Evolutionary conservation across 23 tunicate genomes (phyloP).

Genomic region (Botrylloides violaceus): DNA sequence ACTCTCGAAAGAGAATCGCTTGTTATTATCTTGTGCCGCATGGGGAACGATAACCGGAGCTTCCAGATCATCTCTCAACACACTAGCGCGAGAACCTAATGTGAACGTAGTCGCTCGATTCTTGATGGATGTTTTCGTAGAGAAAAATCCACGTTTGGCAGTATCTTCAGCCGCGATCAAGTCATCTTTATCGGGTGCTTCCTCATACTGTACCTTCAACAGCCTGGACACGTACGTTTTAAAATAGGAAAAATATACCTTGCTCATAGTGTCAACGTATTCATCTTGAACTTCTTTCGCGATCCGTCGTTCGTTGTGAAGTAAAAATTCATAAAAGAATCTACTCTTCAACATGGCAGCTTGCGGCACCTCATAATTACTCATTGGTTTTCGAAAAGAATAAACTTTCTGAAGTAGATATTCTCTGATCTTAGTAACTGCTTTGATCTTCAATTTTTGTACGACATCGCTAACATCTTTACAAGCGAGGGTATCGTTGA

Average conservation of each 20-base stretch:
- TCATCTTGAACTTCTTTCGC: slow-evolving; percentile 89
- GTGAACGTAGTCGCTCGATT: slow-evolving; percentile 78
- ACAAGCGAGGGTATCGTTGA: slow-evolving; percentile 89
- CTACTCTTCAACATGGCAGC: slow-evolving; percentile 74
- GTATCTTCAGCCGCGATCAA: slow-evolving; percentile 80
- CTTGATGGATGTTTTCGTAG: slow-evolving; percentile 48
- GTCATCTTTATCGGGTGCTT: slow-evolving; percentile 72
- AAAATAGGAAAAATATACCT: slow-evolving; percentile 88
- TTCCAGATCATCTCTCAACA: slow-evolving; percentile 49
- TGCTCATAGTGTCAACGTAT: slow-evolving; percentile 86
- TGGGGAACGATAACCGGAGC: slow-evolving; percentile 90
- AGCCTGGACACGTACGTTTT: slow-evolving; percentile 64
- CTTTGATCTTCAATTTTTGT: slow-evolving; percentile 79
- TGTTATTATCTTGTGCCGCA: slow-evolving; percentile 71
- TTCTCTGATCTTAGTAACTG: slow-evolving; percentile 77
- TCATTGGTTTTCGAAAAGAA: slow-evolving; percentile 86
- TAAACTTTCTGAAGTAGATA: slow-evolving; percentile 82
- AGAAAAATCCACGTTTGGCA: slow-evolving; percentile 63
- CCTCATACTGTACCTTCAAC: slow-evolving; percentile 83
- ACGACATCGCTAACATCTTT: slow-evolving; percentile 80
- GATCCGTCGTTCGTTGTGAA: slow-evolving; percentile 76
- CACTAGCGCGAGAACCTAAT: slow-evolving; percentile 50
- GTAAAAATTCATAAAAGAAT: slow-evolving; percentile 85
- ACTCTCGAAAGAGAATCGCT: slow-evolving; percentile 65
- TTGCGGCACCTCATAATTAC: slow-evolving; percentile 90